Evolutionary conservation across 35 echinoderm and acorn worm species (phyloP), one percentile per base, ranked within the genome.

Genomic region (Strongylocentrotus purpuratus): DNA sequence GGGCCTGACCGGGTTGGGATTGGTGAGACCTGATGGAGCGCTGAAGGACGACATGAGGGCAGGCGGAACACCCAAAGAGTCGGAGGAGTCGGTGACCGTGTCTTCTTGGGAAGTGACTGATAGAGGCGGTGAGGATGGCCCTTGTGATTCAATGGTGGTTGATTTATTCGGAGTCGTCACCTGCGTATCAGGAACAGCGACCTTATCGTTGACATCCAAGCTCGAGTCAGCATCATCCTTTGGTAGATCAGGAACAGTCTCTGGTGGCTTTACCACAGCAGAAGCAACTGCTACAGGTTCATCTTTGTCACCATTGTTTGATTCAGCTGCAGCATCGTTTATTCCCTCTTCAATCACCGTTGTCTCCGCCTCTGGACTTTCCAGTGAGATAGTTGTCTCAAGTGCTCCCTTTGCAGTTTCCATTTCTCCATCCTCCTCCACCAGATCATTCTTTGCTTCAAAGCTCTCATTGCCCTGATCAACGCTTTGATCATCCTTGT

Each of bases 401-500:
- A 45, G 45, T 4, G 32, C 33, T 33, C 45, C 87, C 87, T 89
- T 22, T 6, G 15, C 17, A 22, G 87, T 8, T 46, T 89, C 87
- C 33, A 87, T 14, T 35, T 89, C 87, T 45, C 32, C 87, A 4
- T 89, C 31, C 31, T 15, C 85, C 85, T 86, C 87, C 32, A 45
- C 33, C 87, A 89, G 33, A 18, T 89, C 87, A 46, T 89, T 89
- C 87, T 33, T 89, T 25, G 13, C 33, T 5, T 89, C 87, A 35
- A 89, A 89, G 87, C 87, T 89, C 33, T 89, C 87, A 89, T 89
- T 89, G 5, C 87, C 87, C 32, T 89, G 87, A 89, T 89, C 87
- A 46, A 93, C n/a, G 48, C 91, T 93, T 48, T 93, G 91, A 46
- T 93, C 91, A 50, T 93, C 91, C 28, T 58, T 93, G 48, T 93